Percentiles rank a stretch among this genome's conserved stretches.
Evolutionary conservation across 1,140 invertebrate genomes (phyloP).

Genomic region (Lethocerus indicus): DNA sequence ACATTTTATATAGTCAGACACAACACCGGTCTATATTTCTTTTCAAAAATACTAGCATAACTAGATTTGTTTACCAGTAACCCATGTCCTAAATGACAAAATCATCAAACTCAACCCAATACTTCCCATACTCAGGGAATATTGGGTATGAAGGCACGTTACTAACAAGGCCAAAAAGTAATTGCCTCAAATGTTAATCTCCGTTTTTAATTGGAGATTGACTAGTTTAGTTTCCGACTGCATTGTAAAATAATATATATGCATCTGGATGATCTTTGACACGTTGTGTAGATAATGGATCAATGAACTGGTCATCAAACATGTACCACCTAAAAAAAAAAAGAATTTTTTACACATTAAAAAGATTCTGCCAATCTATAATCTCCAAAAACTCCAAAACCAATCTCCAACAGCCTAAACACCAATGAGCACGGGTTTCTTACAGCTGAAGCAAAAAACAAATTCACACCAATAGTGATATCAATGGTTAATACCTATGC

Average conservation of each 20-base stretch:
- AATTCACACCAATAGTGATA: not conserved
- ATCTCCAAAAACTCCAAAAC: not conserved
- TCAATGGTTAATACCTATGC: not conserved
- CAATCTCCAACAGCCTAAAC: not conserved
- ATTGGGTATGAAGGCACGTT: too few relatives aligned
- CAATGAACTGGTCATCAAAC: slow-evolving; percentile 75
- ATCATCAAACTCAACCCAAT: too few relatives aligned
- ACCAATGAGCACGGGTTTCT: not conserved
- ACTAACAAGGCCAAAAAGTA: too few relatives aligned
- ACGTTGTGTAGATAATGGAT: slow-evolving; percentile 42
- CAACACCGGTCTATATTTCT: too few relatives aligned
- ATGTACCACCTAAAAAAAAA: slow-evolving; percentile 58
- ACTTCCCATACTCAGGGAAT: too few relatives aligned
- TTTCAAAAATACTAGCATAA: too few relatives aligned
- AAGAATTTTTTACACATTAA: slow-evolving; percentile 5
- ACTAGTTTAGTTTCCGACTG: too few relatives aligned
- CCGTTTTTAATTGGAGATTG: too few relatives aligned
- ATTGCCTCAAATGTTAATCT: too few relatives aligned
- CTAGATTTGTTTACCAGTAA: too few relatives aligned
- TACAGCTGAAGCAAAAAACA: not conserved
- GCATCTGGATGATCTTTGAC: slow-evolving; percentile 51
- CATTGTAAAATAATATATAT: slow-evolving; percentile 59
- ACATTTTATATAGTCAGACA: too few relatives aligned
- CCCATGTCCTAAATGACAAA: too few relatives aligned
- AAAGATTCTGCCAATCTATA: not conserved